Evolutionary conservation across 2,113 vertebrate species (phyloP).

Genomic region (Eulacestoma nigropectus): DNA sequence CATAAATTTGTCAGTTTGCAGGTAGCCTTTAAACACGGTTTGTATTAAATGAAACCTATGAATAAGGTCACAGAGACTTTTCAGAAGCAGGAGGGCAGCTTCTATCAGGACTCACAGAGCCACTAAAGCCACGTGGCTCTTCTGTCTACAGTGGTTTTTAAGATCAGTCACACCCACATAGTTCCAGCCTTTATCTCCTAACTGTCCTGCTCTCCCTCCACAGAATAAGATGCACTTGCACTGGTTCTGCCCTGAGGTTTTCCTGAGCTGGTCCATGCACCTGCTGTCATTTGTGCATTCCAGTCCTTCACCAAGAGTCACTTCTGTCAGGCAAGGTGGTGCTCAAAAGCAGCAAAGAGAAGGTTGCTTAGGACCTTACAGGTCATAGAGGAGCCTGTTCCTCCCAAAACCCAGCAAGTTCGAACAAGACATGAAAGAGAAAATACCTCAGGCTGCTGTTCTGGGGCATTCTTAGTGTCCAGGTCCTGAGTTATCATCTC

Average conservation of each 20-base stretch:
- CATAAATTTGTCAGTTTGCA: neutral
- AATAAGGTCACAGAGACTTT: neutral
- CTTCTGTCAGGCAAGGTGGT: neutral
- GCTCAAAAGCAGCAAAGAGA: neutral
- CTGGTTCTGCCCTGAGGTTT: neutral
- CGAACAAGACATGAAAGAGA: neutral
- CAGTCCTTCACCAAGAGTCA: neutral
- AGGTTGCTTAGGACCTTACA: neutral
- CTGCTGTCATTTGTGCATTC: neutral
- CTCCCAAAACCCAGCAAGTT: neutral
- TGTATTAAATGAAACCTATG: neutral
- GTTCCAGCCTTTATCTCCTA: neutral
- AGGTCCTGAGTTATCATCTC: slow-evolving; percentile 55
- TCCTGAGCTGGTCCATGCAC: neutral
- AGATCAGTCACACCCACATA: neutral
- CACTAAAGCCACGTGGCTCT: neutral
- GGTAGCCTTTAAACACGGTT: neutral
- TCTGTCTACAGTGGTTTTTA: neutral
- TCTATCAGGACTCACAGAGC: neutral
- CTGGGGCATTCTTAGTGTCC: neutral
- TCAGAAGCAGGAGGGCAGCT: neutral
- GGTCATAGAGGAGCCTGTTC: neutral
- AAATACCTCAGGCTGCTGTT: slow-evolving; percentile 61
- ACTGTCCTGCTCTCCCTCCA: neutral
- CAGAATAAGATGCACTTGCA: neutral